A percentile compares a stretch with the other conserved stretches of the same genome.
These are phyloP conservation scores for Pogonocichla stellata DNA, from an alignment of 2,113 vertebrate species.

Conservation along the genomic window DNA sequence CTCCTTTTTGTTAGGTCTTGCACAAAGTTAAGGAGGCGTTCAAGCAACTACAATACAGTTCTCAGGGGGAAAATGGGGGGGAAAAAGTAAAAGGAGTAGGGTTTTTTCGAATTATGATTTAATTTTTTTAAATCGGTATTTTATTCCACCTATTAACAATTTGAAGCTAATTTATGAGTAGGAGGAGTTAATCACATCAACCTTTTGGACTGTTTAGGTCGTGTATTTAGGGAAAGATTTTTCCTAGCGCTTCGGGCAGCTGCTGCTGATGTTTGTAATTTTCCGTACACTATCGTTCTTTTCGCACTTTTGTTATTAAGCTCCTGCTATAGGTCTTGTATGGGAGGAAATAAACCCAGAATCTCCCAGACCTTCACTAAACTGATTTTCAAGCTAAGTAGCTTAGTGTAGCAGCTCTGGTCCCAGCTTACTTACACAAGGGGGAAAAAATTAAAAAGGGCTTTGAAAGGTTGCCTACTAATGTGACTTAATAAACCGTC, in stretches of 20 bases:
- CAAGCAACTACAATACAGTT: not conserved
- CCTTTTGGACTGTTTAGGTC: not conserved
- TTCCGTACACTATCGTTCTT: constrained; percentile 42
- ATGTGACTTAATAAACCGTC: constrained; percentile 40
- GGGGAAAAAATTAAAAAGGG: not conserved
- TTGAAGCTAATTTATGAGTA: not conserved
- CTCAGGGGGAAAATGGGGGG: accelerated
- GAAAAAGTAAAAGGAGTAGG: accelerated
- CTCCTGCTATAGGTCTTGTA: constrained; percentile 7
- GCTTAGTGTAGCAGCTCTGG: constrained; percentile 57
- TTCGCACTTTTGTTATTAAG: constrained; percentile 35
- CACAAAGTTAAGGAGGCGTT: constrained; percentile 11
- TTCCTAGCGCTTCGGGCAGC: not conserved
- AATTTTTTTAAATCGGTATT: not conserved
- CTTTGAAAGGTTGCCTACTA: constrained; percentile 44
- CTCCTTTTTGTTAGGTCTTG: not conserved
- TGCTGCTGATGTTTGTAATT: constrained; percentile 36
- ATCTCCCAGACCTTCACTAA: constrained; percentile 50
- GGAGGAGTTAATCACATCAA: not conserved
- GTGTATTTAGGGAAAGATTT: not conserved
- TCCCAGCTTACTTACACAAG: constrained; percentile 38
- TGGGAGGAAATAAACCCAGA: not conserved
- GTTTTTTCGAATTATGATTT: not conserved
- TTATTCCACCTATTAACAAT: not conserved
- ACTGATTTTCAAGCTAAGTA: constrained; percentile 67